A percentile compares a stretch with the other conserved stretches of the same genome.
phyloP scores from a whole-genome alignment of 2,888 invertebrate species.

The Lissonota sp. region DNA sequence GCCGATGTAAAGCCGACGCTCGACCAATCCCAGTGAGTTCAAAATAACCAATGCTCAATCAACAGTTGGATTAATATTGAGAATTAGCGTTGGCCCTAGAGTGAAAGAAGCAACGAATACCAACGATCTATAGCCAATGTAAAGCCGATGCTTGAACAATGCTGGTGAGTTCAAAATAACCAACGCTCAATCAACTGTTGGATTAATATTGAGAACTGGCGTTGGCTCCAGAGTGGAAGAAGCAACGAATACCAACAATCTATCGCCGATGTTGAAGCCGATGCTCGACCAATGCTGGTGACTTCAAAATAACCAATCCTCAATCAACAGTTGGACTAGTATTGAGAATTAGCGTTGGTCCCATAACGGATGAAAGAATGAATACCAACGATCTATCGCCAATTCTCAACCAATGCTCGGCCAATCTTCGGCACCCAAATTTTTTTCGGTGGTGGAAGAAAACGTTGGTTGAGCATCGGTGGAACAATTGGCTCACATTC shows the following conservation, averaged over 20 bases:
- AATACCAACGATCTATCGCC: slow-evolving; percentile 4
- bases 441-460: slow-evolving; percentile 7
- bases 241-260: no score
- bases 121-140: neutral
- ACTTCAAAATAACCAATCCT: slow-evolving; percentile 9
- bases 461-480: slow-evolving; percentile 18
- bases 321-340: slow-evolving; percentile 14
- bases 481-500: slow-evolving; percentile 12
- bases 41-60: neutral
- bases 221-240: no score
- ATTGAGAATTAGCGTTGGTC: slow-evolving; percentile 8
- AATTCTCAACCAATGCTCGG: neutral
- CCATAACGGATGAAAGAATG: slow-evolving; percentile 3
- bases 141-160: slow-evolving; percentile 8
- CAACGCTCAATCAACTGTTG: no score
- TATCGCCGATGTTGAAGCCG: no score
- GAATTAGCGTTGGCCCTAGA: no score
- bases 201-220: no score
- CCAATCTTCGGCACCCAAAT: slow-evolving; percentile 9
- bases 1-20: slow-evolving; percentile 9
- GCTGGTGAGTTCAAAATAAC: neutral
- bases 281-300: no score
- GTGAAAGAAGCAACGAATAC: no score
- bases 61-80: no score
- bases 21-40: slow-evolving; percentile 10